phyloP scores from a whole-genome alignment of 2,888 invertebrate genomes.

The Unio pictorum region DNA sequence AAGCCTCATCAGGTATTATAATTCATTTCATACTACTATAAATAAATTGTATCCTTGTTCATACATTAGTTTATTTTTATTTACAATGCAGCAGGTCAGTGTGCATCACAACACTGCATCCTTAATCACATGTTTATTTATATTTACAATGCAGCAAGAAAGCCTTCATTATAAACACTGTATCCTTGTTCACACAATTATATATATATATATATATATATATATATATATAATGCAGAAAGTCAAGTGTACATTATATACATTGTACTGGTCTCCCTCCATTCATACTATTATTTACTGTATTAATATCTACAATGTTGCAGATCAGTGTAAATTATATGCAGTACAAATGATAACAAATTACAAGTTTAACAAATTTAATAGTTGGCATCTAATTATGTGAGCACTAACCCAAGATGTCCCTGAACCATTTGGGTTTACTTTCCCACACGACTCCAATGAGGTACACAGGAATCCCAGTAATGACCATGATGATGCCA shows the following conservation, averaged over 20 bases:
- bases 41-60: too few species aligned
- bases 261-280: too few species aligned
- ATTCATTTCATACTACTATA: too few species aligned
- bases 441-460: slow-evolving; percentile 73
- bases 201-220: too few species aligned
- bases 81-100: neutral
- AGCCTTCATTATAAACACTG: too few species aligned
- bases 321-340: neutral
- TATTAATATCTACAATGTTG: too few species aligned
- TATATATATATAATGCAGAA: too few species aligned
- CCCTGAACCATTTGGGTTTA: slow-evolving; percentile 61
- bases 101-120: too few species aligned
- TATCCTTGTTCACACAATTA: too few species aligned
- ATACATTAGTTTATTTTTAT: neutral
- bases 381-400: neutral
- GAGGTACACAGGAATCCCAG: slow-evolving; percentile 84
- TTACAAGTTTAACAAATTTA: neutral
- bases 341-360: neutral
- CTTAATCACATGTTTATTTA: neutral
- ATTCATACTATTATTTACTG: too few species aligned
- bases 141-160: neutral
- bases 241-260: neutral
- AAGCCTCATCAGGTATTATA: too few species aligned
- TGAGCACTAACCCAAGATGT: slow-evolving; percentile 48
- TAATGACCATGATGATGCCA: slow-evolving; percentile 62